phyloP scores from a whole-genome alignment of 2,888 invertebrate species.

The Dryocosmus kuriphilus region DNA sequence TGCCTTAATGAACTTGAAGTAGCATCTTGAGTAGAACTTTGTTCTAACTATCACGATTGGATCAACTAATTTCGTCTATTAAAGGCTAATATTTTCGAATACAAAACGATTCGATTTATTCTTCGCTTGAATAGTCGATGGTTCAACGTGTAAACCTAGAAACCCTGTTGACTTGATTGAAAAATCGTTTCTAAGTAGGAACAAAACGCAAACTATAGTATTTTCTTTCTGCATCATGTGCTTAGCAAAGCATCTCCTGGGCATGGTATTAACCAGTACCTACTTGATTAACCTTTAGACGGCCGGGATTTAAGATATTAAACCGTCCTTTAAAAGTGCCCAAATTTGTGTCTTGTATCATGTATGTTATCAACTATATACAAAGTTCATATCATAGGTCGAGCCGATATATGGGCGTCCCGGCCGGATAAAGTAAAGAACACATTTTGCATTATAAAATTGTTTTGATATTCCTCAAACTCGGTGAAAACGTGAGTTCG shows the following conservation, averaged over 20 bases:
- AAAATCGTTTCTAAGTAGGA: constrained; percentile 19
- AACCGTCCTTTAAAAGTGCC: too few relatives aligned
- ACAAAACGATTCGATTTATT: constrained; percentile 9
- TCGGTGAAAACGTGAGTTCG: too few relatives aligned
- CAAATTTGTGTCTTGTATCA: too few relatives aligned
- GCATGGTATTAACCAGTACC: constrained; percentile 55
- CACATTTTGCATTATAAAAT: too few relatives aligned
- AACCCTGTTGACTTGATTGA: constrained; percentile 4
- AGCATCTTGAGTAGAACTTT: neutral
- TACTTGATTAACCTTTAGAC: too few relatives aligned
- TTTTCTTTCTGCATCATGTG: constrained; percentile 61
- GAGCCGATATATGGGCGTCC: too few relatives aligned
- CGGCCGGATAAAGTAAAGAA: too few relatives aligned
- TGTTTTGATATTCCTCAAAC: too few relatives aligned
- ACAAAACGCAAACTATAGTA: constrained; percentile 55
- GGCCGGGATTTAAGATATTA: too few relatives aligned
- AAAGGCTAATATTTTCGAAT: neutral
- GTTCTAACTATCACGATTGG: neutral
- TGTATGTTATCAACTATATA: too few relatives aligned
- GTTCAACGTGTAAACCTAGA: constrained; percentile 15
- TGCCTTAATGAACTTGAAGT: neutral
- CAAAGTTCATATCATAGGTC: too few relatives aligned
- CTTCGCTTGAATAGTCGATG: neutral
- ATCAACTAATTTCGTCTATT: neutral
- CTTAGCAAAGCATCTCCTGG: constrained; percentile 57